Evolutionary conservation across 1,140 invertebrate species (phyloP), one percentile per base, ranked within the genome.

Genomic region (Himalopsyche phryganea): DNA sequence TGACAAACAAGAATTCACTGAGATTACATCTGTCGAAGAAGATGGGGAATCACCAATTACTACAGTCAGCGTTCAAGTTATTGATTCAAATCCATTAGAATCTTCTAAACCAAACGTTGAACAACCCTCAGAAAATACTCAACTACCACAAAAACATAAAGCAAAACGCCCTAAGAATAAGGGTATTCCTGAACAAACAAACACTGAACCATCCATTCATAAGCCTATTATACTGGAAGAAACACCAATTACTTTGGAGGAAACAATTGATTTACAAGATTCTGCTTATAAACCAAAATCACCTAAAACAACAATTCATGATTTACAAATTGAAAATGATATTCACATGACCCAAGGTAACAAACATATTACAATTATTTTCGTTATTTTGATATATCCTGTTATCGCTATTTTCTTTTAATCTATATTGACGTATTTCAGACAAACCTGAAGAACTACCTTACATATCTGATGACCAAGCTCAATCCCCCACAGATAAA

Each of bases 311-410:
- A n/a, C n/a, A n/a, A n/a, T n/a, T n/a, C n/a, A 42, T 14, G 40
- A 42, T 42, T 9, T 42, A 42, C 40, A 42, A 42, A 42, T 72
- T 28, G 71, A 77, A 61, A 69, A 69, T 45, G 55, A 67, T 6
- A 65, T 69, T 20, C 65, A 69, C 50, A 68, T 71, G 28, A 74
- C 69, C 48, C 69, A 69, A 7, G 67, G 55, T 54, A 69, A 71
- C 33, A 73, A 73, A 57, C 65, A 49, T 52, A 64, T 65, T 4
- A 68, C 59, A 70, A 57, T 67, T 40, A 6, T n/a, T 40, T 3
- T 40, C 11, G 3, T 5, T 13, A 13, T 40, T 13, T 15, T 40
- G 66, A 33, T 59, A 64, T 6, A 63, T 68, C 6, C 70, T 28
- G 4, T 5, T 28, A 28, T 28, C 9, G 9, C 4, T 28, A 28